phyloP scores from a whole-genome alignment of 1,140 invertebrate species.

The Eurosta solidaginis region DNA sequence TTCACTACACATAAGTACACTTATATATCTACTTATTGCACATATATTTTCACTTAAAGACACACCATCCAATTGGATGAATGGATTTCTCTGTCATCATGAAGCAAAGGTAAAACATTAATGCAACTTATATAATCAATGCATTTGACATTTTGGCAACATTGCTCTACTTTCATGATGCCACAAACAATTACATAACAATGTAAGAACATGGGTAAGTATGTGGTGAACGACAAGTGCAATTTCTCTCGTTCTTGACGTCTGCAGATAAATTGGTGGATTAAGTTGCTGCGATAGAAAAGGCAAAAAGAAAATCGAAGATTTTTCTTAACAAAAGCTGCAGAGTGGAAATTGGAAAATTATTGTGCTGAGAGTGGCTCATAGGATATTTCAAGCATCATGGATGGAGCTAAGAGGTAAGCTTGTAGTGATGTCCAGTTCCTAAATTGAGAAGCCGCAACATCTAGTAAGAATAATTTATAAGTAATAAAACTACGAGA shows the following conservation, averaged over 20 bases:
- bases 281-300: background rate
- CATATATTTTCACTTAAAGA: background rate
- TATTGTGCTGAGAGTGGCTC: background rate
- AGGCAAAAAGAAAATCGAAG: background rate
- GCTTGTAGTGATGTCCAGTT: no score
- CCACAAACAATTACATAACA: no score
- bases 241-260: background rate
- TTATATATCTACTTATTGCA: no score
- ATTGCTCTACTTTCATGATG: background rate
- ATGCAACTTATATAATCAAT: slow-evolving; percentile 20
- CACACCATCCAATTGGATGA: background rate
- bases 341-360: background rate
- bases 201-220: no score
- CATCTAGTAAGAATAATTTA: no score
- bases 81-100: slow-evolving; percentile 1
- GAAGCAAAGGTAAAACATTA: background rate
- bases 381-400: background rate
- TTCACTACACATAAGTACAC: no score
- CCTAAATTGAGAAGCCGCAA: no score
- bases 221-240: background rate
- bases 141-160: background rate
- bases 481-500: no score
- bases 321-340: background rate
- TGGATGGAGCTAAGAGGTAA: background rate
- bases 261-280: background rate